A percentile compares a stretch with the other conserved stretches of the same genome.
phyloP scores from a whole-genome alignment of 1,140 invertebrate genomes.

The Penaeus chinensis region DNA sequence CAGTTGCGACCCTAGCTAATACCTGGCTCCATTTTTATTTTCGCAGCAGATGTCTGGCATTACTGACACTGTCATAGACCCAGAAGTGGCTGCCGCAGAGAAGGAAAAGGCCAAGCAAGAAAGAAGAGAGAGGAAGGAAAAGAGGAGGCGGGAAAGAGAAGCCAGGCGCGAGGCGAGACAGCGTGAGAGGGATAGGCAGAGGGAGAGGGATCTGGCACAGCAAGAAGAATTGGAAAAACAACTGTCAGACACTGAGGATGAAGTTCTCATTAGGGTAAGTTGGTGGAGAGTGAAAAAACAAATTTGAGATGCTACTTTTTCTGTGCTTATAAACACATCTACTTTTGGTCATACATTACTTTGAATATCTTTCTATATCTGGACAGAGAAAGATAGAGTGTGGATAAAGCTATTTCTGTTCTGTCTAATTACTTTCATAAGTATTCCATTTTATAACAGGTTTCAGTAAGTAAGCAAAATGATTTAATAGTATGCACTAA shows the following conservation, averaged over 20 bases:
- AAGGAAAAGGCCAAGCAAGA: slow-evolving; percentile 23
- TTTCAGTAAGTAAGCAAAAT: too few relatives aligned
- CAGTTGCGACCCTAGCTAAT: not conserved
- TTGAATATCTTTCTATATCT: too few relatives aligned
- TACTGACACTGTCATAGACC: slow-evolving; percentile 29
- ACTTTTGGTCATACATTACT: too few relatives aligned
- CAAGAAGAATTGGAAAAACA: slow-evolving; percentile 21
- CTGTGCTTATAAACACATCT: too few relatives aligned
- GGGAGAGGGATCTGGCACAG: slow-evolving; percentile 65
- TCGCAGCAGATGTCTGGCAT: slow-evolving; percentile 38
- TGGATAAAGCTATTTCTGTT: too few relatives aligned
- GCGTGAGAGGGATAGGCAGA: slow-evolving; percentile 67
- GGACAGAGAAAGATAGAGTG: too few relatives aligned
- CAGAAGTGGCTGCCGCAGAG: slow-evolving; percentile 45
- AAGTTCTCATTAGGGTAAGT: slow-evolving; percentile 63
- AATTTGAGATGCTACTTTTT: too few relatives aligned
- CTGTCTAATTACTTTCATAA: too few relatives aligned
- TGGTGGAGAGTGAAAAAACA: too few relatives aligned
- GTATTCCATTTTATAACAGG: too few relatives aligned
- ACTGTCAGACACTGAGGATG: slow-evolving; percentile 63
- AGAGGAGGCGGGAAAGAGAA: slow-evolving; percentile 66
- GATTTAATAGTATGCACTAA: too few relatives aligned
- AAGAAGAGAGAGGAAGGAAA: slow-evolving; percentile 67
- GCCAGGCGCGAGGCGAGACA: slow-evolving; percentile 66
- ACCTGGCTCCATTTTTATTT: not conserved